These are phyloP conservation scores for Heteractis magnifica DNA, from an alignment of 92 coral and sea anemone species.

Conservation along the genomic window DNA sequence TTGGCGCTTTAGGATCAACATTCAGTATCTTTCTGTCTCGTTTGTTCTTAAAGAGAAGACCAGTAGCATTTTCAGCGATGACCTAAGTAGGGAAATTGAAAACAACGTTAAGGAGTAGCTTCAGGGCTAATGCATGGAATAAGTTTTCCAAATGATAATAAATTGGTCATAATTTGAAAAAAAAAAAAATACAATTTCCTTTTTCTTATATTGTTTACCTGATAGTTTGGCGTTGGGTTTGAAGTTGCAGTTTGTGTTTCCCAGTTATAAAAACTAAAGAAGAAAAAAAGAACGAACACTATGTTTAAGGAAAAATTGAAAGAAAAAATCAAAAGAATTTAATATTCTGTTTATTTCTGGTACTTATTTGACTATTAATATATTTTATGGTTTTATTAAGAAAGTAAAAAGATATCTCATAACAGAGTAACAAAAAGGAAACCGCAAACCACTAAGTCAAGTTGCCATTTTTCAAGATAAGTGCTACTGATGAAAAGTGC, in stretches of 20 bases:
- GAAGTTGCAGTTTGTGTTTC: constrained; percentile 98
- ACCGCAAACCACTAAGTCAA: not conserved
- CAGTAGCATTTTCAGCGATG: constrained; percentile 91
- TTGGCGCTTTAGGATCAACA: constrained; percentile 95
- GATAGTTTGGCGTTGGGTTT: constrained; percentile 97
- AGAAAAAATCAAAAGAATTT: not conserved
- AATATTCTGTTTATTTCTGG: constrained; percentile 7
- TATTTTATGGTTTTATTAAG: not conserved
- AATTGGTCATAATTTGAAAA: not conserved
- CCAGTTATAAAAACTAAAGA: constrained; percentile 92
- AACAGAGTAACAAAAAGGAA: not conserved
- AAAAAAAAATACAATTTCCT: not conserved
- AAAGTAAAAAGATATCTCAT: not conserved
- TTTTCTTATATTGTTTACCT: constrained; percentile 35
- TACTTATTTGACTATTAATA: not conserved
- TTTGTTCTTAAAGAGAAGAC: constrained; percentile 89
- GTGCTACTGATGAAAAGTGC: not conserved
- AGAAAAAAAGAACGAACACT: not conserved
- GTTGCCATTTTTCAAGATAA: not conserved
- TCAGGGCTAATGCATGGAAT: not conserved
- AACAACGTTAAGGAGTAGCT: not conserved
- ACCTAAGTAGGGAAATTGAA: constrained; percentile 45
- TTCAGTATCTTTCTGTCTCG: constrained; percentile 93
- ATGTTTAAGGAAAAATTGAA: not conserved
- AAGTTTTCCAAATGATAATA: not conserved